Base-by-base conservation (phyloP, 2,888 invertebrate species). In the Nomada hirtipes region DNA sequence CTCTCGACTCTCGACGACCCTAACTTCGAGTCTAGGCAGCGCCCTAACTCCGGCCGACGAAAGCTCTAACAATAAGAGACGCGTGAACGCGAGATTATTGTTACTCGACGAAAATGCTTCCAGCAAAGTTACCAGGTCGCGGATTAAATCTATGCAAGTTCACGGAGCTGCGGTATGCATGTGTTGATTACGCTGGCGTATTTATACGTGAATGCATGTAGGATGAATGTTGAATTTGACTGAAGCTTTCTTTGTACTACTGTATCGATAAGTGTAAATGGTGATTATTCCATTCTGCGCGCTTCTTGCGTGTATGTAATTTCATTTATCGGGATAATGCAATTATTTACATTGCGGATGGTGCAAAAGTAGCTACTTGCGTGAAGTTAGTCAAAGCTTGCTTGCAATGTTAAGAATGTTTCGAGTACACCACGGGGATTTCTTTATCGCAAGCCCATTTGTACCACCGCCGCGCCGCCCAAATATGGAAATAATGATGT, bases 31-130 rank as follows among this genome's bases (percentile, higher is more conserved):
- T 82, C 79, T 83, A 86, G 85, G 83, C 87, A 86, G 88, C 88
- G 87, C 86, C 88, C 86, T 81, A 80, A 87, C 76, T 69, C 47
- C 63, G 68, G 23, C 64, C 75, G 79, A 79, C 64, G 83, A 81
- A 78, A 76, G 79, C 65, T 64, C 73, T 67, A 61, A 20, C 20
- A 20, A 20, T 20, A 20, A 87, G 87, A 79, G 80, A 83, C 89
- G 87, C 82, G 87, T 82, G 85, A 85, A 83, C 75, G 42, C 73
- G 73, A 77, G 86, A 85, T 84, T 82, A 79, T 83, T 86, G 83
- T 83, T 86, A 64, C 75, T 59, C 71, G 15, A 20, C 57, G 78
- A 82, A 78, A 86, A 87, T 87, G 65, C 79, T 73, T 67, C 59
- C 61, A 68, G 74, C 76, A 36, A 67, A 74, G 76, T 75, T 77